phyloP scores from a whole-genome alignment of 2,797 vertebrate species.

The Tenualosa ilisha region DNA sequence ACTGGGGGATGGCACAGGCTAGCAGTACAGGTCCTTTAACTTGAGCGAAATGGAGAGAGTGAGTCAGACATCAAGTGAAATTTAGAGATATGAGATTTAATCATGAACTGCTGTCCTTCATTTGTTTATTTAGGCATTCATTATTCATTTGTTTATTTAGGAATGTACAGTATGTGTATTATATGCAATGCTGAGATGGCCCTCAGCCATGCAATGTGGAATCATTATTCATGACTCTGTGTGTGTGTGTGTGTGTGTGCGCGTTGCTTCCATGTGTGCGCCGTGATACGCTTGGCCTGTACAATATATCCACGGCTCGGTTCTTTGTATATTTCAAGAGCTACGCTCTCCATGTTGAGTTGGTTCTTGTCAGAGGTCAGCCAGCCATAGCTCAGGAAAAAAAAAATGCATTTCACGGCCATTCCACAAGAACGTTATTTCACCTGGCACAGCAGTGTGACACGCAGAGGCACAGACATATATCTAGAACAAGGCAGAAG shows the following conservation, averaged over 20 bases:
- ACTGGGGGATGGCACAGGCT: background rate
- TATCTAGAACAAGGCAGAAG: background rate
- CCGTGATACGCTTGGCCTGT: background rate
- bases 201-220: background rate
- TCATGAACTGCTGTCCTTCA: background rate
- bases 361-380: slow-evolving; percentile 6
- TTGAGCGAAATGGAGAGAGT: background rate
- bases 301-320: background rate
- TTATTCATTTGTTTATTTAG: background rate
- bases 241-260: slow-evolving; percentile 13
- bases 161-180: background rate
- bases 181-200: background rate
- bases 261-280: background rate
- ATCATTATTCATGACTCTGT: background rate
- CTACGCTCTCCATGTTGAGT: background rate
- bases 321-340: background rate
- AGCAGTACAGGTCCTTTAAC: background rate
- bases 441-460: background rate
- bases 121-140: too few species aligned
- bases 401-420: slow-evolving; percentile 1
- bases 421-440: background rate
- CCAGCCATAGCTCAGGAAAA: background rate
- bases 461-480: background rate
- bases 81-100: background rate
- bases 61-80: background rate